Conservation (phyloP, 2,113 vertebrate genomes). For the Datnioides undecimradiatus region DNA sequence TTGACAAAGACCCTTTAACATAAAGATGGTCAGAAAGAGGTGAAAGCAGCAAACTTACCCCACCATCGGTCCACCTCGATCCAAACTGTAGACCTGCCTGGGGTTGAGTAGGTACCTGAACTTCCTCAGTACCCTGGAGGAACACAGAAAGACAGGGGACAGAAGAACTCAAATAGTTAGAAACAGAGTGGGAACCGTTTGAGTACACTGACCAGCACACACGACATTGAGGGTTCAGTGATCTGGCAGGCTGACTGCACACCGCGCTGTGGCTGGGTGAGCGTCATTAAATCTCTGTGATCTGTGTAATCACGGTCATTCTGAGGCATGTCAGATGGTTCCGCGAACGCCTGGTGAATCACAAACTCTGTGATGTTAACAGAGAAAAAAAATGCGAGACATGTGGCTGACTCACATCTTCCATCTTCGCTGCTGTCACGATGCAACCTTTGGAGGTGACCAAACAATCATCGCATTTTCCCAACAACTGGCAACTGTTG, state of each 20-base stretch:
- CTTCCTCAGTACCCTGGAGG: conserved; percentile 89
- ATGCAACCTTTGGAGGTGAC: not conserved
- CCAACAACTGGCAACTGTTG: not conserved
- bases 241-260: too few relatives aligned
- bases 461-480: not conserved
- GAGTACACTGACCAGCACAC: not conserved
- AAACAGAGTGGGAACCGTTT: not conserved
- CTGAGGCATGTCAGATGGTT: not conserved
- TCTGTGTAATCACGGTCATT: too few relatives aligned
- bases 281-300: too few relatives aligned
- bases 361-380: not conserved
- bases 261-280: too few relatives aligned
- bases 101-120: conserved; percentile 95
- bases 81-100: conserved; percentile 91
- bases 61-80: conserved; percentile 86
- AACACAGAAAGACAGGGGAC: not conserved
- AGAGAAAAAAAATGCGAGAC: not conserved
- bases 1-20: not conserved
- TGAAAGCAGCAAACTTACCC: conserved; percentile 84
- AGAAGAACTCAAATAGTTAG: not conserved
- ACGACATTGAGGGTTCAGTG: too few relatives aligned
- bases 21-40: not conserved
- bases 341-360: not conserved
- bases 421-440: not conserved
- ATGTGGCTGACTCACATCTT: not conserved